phyloP scores from a whole-genome alignment of 2,888 invertebrate genomes.

The Drosophila rellima region DNA sequence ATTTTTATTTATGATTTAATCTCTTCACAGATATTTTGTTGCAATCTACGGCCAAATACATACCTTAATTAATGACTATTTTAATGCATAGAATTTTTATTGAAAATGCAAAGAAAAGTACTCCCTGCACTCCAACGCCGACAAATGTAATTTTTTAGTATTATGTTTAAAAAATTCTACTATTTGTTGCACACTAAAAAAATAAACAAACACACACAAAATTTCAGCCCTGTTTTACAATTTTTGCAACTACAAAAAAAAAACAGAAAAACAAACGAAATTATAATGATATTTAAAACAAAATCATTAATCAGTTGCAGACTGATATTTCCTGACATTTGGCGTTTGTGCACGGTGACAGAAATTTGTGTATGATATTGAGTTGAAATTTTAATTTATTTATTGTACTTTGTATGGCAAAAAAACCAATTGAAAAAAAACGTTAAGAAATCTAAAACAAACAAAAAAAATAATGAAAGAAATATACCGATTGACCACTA shows the following conservation, averaged over 20 bases:
- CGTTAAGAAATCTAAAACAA: conserved; percentile 14
- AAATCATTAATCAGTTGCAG: conserved; percentile 44
- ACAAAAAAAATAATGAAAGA: conserved; percentile 22
- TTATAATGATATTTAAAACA: conserved; percentile 28
- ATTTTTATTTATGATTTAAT: conserved; percentile 83
- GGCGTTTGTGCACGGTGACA: conserved; percentile 73
- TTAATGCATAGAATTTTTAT: conserved; percentile 75
- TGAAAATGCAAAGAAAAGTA: conserved; percentile 49
- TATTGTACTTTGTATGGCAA: conserved; percentile 53
- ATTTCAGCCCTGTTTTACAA: conserved; percentile 8
- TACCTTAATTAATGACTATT: conserved; percentile 82
- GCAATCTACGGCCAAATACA: conserved; percentile 85
- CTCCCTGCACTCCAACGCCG: conserved; percentile 74
- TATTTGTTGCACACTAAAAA: conserved; percentile 70
- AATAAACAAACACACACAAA: conserved; percentile 28
- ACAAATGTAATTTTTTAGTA: conserved; percentile 80
- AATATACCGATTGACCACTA: conserved; percentile 59
- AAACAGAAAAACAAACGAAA: conserved; percentile 13
- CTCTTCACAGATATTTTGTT: conserved; percentile 85
- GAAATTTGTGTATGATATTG: conserved; percentile 53
- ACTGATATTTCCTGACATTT: conserved; percentile 42
- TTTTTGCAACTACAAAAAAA: conserved; percentile 66
- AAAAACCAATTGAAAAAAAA: conserved; percentile 22
- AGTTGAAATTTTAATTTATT: conserved; percentile 51
- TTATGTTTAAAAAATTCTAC: conserved; percentile 67